These are phyloP conservation scores for Agrotis exclamationis DNA, from an alignment of 2,888 invertebrate genomes.

Conservation along the genomic window DNA sequence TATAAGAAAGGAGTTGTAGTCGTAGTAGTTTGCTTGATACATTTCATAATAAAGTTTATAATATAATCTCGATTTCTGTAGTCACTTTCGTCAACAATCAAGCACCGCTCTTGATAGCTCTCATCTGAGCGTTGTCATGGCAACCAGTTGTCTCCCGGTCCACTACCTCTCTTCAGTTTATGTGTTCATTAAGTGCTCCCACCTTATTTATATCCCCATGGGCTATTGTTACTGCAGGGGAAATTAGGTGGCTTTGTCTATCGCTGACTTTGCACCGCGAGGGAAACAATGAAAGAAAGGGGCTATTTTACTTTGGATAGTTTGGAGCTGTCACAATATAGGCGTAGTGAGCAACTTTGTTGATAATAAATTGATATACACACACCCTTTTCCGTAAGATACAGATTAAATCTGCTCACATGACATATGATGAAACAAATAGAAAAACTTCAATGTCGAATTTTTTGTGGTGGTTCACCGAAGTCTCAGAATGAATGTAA, in stretches of 20 bases:
- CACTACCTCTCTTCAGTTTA: conserved; percentile 83
- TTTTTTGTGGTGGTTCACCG: conserved; percentile 76
- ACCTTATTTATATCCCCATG: conserved; percentile 86
- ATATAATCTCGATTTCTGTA: background rate
- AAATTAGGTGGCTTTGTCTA: conserved; percentile 85
- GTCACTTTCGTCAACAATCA: conserved; percentile 6
- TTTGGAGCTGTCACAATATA: conserved; percentile 15
- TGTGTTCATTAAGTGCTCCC: conserved; percentile 88
- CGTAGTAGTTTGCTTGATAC: background rate
- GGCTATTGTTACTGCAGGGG: conserved; percentile 83
- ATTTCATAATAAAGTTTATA: background rate
- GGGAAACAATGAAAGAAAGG: conserved; percentile 64
- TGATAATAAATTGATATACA: conserved; percentile 2
- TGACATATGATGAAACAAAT: conserved; percentile 55
- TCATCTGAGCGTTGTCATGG: conserved; percentile 72
- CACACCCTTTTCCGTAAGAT: conserved; percentile 2
- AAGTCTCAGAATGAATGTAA: conserved; percentile 83
- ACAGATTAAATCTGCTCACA: conserved; percentile 43
- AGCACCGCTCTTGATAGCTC: conserved; percentile 38
- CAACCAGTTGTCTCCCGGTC: conserved; percentile 78
- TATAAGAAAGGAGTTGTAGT: no score
- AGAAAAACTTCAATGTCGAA: conserved; percentile 67
- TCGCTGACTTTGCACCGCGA: conserved; percentile 80
- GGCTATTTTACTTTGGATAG: conserved; percentile 62
- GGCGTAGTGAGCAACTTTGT: background rate